Evolutionary conservation across 2,888 invertebrate genomes (phyloP).

Genomic region (Thera britannica): DNA sequence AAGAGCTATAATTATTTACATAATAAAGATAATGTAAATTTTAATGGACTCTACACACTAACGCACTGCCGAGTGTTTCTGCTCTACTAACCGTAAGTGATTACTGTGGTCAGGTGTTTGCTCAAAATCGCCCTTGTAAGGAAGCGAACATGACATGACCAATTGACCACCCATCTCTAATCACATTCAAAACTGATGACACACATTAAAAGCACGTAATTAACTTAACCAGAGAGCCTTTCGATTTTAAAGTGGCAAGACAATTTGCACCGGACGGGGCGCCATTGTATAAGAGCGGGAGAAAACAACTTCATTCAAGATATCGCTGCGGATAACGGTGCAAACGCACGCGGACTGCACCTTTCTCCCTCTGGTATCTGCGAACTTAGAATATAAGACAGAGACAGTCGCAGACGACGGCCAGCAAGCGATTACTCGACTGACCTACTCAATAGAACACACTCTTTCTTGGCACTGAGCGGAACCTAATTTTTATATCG

Average conservation of each 20-base stretch:
- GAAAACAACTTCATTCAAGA: slow-evolving; percentile 85
- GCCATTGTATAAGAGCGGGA: slow-evolving; percentile 82
- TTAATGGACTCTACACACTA: slow-evolving; percentile 18
- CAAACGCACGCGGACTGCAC: slow-evolving; percentile 65
- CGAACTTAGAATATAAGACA: slow-evolving; percentile 40
- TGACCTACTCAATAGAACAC: slow-evolving; percentile 83
- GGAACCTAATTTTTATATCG: slow-evolving; percentile 83
- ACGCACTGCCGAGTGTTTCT: slow-evolving; percentile 26
- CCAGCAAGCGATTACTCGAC: slow-evolving; percentile 81
- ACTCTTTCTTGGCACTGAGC: slow-evolving; percentile 85
- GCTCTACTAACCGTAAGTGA: slow-evolving; percentile 30
- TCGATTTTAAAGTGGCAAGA: slow-evolving; percentile 75
- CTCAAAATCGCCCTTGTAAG: slow-evolving; percentile 33
- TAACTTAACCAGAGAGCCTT: slow-evolving; percentile 69
- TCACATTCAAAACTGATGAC: slow-evolving; percentile 47
- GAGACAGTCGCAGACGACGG: slow-evolving; percentile 66
- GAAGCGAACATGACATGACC: slow-evolving; percentile 44
- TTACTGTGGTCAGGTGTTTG: slow-evolving; percentile 25
- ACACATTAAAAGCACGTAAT: slow-evolving; percentile 59
- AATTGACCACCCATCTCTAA: slow-evolving; percentile 45
- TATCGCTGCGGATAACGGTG: slow-evolving; percentile 83
- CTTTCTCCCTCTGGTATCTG: slow-evolving; percentile 50
- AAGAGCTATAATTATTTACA: background rate
- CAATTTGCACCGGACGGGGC: slow-evolving; percentile 66
- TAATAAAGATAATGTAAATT: slow-evolving; percentile 4